These are phyloP conservation scores for Pongo abelii DNA, from an alignment of 2,113 vertebrate genomes.

Conservation along the genomic window DNA sequence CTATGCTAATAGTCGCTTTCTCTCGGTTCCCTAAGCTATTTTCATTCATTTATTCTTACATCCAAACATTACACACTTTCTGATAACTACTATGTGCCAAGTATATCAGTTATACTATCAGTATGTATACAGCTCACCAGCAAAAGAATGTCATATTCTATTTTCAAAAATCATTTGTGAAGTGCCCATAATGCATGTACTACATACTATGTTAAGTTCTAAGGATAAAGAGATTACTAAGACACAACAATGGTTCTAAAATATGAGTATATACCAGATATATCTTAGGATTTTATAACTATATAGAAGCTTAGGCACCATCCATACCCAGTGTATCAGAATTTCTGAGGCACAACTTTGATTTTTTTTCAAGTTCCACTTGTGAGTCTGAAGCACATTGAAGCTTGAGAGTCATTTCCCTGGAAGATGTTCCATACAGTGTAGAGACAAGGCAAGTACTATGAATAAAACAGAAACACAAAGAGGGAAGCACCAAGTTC, in stretches of 20 bases:
- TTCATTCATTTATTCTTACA: background rate
- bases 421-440: background rate
- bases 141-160: background rate
- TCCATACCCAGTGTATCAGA: background rate
- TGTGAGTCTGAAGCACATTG: background rate
- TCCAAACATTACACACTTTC: background rate
- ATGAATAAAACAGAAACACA: background rate
- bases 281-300: background rate
- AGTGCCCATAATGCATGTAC: background rate
- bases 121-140: background rate
- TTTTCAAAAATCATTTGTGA: background rate
- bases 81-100: background rate
- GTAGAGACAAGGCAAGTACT: background rate
- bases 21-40: background rate
- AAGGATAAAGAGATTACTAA: background rate
- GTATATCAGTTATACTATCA: background rate
- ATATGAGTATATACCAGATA: background rate
- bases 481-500: background rate
- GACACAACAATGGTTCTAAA: background rate
- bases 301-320: background rate
- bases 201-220: background rate
- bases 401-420: background rate
- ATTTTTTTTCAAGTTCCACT: background rate
- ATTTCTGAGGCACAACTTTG: background rate
- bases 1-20: background rate